phyloP scores from a whole-genome alignment of 2,113 vertebrate species.

The Neomonachus schauinslandi region DNA sequence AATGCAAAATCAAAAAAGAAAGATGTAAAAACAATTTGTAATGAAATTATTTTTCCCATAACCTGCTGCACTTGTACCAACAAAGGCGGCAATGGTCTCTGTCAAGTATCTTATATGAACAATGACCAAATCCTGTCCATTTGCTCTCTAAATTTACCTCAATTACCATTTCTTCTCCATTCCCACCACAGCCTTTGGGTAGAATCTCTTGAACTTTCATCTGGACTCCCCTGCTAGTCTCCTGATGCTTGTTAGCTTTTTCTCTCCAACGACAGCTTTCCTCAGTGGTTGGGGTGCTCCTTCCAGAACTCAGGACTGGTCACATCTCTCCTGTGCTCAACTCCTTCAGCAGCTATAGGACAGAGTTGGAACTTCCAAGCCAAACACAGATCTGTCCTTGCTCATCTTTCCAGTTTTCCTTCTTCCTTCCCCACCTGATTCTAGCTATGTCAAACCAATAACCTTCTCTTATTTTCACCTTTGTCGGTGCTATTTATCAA shows the following conservation, averaged over 20 bases:
- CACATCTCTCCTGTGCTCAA: background rate
- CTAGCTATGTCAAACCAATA: background rate
- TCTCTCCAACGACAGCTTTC: background rate
- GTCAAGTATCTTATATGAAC: background rate
- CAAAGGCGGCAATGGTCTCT: background rate
- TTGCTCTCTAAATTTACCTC: background rate
- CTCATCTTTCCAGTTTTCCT: background rate
- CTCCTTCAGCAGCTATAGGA: background rate
- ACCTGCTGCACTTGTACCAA: background rate
- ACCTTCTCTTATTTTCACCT: background rate
- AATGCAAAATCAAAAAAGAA: background rate
- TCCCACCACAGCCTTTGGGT: background rate
- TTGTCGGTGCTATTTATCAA: background rate
- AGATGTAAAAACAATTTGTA: background rate
- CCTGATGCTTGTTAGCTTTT: background rate
- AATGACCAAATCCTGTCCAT: background rate
- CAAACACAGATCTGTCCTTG: background rate
- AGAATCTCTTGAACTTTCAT: background rate
- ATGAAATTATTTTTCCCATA: background rate
- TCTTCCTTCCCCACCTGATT: background rate
- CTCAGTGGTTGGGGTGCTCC: background rate
- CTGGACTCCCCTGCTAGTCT: background rate
- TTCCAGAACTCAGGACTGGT: background rate
- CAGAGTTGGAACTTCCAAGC: background rate
- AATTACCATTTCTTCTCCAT: background rate